phyloP scores from a whole-genome alignment of 2,888 invertebrate genomes.

The Sesamia inferens region DNA sequence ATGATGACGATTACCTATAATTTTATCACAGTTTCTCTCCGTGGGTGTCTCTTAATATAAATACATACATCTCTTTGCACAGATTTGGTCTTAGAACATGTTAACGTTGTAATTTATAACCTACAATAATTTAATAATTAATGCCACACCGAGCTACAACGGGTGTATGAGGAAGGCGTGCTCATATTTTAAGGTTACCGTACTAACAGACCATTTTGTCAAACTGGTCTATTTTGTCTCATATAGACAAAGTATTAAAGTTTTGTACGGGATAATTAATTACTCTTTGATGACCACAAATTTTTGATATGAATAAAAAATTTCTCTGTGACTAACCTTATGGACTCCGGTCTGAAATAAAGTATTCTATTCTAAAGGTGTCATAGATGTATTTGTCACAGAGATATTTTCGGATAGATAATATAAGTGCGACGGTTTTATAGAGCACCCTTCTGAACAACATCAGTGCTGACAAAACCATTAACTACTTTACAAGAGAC shows the following conservation, averaged over 20 bases:
- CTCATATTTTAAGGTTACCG: neutral
- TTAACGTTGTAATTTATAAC: too few species aligned
- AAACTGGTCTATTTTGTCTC: neutral
- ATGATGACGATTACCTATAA: neutral
- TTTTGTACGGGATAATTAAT: neutral
- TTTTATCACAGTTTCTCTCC: slow-evolving; percentile 5
- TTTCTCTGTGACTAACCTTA: too few species aligned
- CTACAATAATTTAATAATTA: neutral
- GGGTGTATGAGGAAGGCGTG: neutral
- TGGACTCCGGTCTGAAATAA: too few species aligned
- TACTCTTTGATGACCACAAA: neutral
- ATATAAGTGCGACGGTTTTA: neutral
- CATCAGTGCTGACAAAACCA: neutral
- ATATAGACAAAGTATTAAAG: neutral
- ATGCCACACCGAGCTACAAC: neutral
- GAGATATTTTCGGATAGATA: neutral
- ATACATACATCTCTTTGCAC: neutral
- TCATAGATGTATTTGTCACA: too few species aligned
- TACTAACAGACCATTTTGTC: neutral
- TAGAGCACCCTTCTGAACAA: neutral
- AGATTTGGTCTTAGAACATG: neutral
- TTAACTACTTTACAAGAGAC: neutral
- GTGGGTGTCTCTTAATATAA: slow-evolving; percentile 10
- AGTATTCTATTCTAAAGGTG: too few species aligned
- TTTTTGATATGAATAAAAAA: too few species aligned